Base-by-base conservation (phyloP, 2,113 vertebrate genomes). In the Collichthys lucidus region DNA sequence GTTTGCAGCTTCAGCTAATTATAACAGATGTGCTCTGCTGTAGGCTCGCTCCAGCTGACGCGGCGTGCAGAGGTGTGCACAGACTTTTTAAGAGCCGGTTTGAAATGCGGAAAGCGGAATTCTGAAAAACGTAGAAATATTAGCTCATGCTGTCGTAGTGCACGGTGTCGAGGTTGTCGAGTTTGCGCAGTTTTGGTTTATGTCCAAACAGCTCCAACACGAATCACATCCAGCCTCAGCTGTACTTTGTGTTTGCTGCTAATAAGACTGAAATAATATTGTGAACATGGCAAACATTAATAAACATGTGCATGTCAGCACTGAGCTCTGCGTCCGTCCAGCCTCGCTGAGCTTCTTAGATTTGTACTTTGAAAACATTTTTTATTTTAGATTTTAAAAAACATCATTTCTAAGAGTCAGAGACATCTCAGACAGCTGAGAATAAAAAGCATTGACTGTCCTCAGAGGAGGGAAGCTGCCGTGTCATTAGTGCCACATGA, bases 401-500 rank as follows among this genome's bases (percentile, higher is more conserved):
- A 12, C 72, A 67, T 72, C 10, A 49, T 66, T 65, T 62, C 50
- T 66, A 42, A 63, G 20, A 77, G 56, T 47, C 4, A 20, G 7
- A 20, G 64, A 29, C 42, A 40, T 68, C 29, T 44, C 11, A 20
- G 64, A 47, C 73, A 67, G 35, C 31, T 60, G 17, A 29, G 53
- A 78, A 72, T 72, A 64, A 71, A 69, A 53, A 61, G 17, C 66
- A 24, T 57, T 76, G 22, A 24, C 20, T 62, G 12, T 62, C 53
- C 73, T 70, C 3, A 24, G 65, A 75, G 84, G 50, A 53, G 42
- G 44, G 46, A 47, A 62, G 26, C 35, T 40, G 62, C 80, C 78
- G 74, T 90, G 57, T 31, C 17, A 76, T 91, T 69, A 67, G 61
- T 49, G 77, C 29, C 77, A 79, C 71, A 73, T 60, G 50, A 72